Base-by-base conservation (phyloP, 2,888 invertebrate species). In the Neoascia interrupta region DNA sequence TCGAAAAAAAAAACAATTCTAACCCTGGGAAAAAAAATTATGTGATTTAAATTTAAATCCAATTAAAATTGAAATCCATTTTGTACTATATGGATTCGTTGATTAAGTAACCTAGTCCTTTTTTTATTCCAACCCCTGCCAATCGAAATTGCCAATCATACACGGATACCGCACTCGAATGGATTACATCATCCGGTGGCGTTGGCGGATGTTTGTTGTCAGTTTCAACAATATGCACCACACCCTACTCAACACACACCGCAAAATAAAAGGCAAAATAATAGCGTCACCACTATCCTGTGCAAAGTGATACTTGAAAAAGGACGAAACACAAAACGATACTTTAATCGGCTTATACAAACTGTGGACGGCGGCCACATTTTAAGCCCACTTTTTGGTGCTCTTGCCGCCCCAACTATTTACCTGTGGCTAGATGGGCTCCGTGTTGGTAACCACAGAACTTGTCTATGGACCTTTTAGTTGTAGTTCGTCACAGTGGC, bases 261-360 rank as follows among this genome's bases (percentile, higher is more conserved):
- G 31, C 10, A 31, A 8, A 18, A 54, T n/a, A n/a, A 15, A 43
- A 16, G 34, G 19, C 23, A 43, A 36, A 34, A 41, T 3, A 15
- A 23, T 2, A 34, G n/a, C 15, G 34, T 16, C n/a, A 39, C 15
- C 31, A 18, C n/a, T 23, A 45, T 19, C 3, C 39, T 3, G 11
- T 34, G 31, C 23, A 64, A 54, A 47, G 54, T 68, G 69, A 63
- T 61, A 63, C 31, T 51, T 16, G 13, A 36, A 61, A 74, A 74
- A 60, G 61, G 69, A 56, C 47, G 51, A 75, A 36, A 56, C 47
- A 19, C 23, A 49, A 31, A 60, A 6, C 16, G 28, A 37, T 21
- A 23, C 26, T 26, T 39, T 45, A 75, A 75, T 75, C 74, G 74
- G 74, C 54, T 75, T 75, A 75, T 23, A 26, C 49, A 64, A 60